Conservation (phyloP, 2,888 invertebrate species). For the Lymantria dispar region DNA sequence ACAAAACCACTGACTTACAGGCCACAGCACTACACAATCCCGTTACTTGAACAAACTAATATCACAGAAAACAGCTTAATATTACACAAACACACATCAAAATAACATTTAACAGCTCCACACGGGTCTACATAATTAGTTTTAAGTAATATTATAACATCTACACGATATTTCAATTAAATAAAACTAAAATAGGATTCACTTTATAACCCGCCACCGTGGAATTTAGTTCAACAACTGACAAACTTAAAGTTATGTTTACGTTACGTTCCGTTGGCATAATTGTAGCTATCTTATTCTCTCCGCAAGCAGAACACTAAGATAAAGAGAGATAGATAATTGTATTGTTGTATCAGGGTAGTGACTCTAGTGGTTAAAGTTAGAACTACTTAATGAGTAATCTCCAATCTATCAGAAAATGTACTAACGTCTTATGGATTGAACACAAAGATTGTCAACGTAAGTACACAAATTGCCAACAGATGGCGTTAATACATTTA, state of each 20-base stretch:
- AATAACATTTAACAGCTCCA: slow-evolving; percentile 20
- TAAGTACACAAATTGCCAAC: neutral
- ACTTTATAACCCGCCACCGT: slow-evolving; percentile 45
- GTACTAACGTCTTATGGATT: neutral
- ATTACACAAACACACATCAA: slow-evolving; percentile 19
- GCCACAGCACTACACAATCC: slow-evolving; percentile 47
- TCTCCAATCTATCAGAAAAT: slow-evolving; percentile 27
- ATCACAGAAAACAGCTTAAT: slow-evolving; percentile 35
- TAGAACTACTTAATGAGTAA: slow-evolving; percentile 24
- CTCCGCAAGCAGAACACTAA: slow-evolving; percentile 29
- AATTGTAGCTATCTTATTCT: slow-evolving; percentile 41
- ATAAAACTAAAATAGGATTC: slow-evolving; percentile 17
- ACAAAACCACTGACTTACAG: slow-evolving; percentile 38
- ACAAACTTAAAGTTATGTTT: slow-evolving; percentile 56
- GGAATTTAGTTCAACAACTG: slow-evolving; percentile 61
- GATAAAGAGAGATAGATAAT: slow-evolving; percentile 33
- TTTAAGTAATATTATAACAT: slow-evolving; percentile 21
- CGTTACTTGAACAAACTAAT: slow-evolving; percentile 57
- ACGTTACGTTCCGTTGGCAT: slow-evolving; percentile 61
- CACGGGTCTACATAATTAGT: slow-evolving; percentile 26
- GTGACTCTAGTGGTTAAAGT: slow-evolving; percentile 20
- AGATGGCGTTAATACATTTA: slow-evolving; percentile 33
- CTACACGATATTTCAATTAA: slow-evolving; percentile 17
- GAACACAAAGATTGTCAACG: neutral
- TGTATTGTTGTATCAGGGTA: slow-evolving; percentile 2